phyloP scores from a whole-genome alignment of 2,797 vertebrate species.

The Schizothorax lantsangensis region DNA sequence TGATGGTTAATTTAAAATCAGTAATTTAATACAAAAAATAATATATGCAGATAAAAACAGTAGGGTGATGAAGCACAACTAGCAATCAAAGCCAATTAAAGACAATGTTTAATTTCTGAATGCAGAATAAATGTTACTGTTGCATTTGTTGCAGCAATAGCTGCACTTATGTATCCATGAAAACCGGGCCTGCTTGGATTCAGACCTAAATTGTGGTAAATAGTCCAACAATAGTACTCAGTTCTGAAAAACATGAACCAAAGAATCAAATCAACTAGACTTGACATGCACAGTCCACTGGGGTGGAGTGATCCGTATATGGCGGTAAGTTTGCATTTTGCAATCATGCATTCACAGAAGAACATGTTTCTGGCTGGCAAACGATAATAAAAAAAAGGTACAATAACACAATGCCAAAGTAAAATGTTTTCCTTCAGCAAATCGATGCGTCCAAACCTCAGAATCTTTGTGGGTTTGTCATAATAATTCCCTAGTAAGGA shows the following conservation, averaged over 20 bases:
- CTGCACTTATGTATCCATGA: background rate
- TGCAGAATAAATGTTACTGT: background rate
- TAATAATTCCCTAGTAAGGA: constrained; percentile 75
- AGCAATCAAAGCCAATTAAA: background rate
- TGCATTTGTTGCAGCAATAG: background rate
- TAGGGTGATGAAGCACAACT: background rate
- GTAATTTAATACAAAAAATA: too few relatives aligned
- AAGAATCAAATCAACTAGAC: background rate
- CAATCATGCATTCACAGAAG: background rate
- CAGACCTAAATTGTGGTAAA: background rate
- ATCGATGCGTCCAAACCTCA: constrained; percentile 76
- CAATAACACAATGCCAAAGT: constrained; percentile 33
- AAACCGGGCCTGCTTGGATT: background rate
- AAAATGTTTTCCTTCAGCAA: constrained; percentile 72
- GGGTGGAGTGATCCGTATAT: background rate
- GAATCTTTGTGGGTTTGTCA: constrained; percentile 72
- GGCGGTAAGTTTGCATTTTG: background rate
- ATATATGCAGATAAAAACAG: background rate
- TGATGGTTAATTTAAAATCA: background rate
- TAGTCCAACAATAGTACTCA: background rate
- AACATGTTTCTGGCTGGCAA: constrained; percentile 29
- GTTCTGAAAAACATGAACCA: background rate
- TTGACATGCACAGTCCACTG: constrained; percentile 3
- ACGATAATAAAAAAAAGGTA: background rate
- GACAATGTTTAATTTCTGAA: too few relatives aligned